Conservation (phyloP, 2,797 vertebrate genomes). For the Chloroceryle inda region DNA sequence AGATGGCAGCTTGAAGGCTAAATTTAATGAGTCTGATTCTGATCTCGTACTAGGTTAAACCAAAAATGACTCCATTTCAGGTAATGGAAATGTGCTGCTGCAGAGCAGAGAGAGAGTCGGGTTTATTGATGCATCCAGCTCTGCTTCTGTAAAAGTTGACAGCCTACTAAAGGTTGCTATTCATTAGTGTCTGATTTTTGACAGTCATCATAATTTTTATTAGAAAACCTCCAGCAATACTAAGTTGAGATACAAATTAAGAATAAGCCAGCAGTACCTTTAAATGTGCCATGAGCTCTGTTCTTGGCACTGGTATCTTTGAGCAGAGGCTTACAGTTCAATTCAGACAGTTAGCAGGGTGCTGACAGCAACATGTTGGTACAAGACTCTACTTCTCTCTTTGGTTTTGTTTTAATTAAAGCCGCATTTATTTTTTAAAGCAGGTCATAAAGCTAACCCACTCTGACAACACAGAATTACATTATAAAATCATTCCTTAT, state of each 20-base stretch:
- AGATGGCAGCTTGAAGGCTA: slow-evolving; percentile 40
- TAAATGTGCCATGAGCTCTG: slow-evolving; percentile 54
- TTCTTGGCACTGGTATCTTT: slow-evolving; percentile 51
- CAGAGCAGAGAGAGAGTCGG: background rate
- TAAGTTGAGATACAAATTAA: slow-evolving; percentile 49
- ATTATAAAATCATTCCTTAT: slow-evolving; percentile 68
- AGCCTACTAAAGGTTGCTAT: background rate
- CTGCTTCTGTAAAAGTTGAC: background rate
- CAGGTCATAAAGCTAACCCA: slow-evolving; percentile 75
- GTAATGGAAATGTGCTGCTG: background rate
- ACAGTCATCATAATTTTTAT: slow-evolving; percentile 3
- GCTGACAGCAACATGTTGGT: slow-evolving; percentile 79
- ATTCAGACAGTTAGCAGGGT: slow-evolving; percentile 73
- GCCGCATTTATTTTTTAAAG: slow-evolving; percentile 73
- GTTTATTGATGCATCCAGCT: slow-evolving; percentile 11
- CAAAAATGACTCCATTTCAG: slow-evolving; percentile 2
- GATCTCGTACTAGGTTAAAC: slow-evolving; percentile 7
- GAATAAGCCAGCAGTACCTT: slow-evolving; percentile 60
- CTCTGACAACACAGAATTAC: slow-evolving; percentile 69
- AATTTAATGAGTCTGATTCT: slow-evolving; percentile 48
- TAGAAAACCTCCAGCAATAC: slow-evolving; percentile 45
- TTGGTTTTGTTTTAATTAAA: slow-evolving; percentile 80
- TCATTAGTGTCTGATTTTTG: slow-evolving; percentile 9
- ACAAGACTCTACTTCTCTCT: slow-evolving; percentile 72
- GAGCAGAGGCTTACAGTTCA: slow-evolving; percentile 53